Base-by-base conservation (phyloP, 1,140 invertebrate genomes). In the Bacillus rossius region DNA sequence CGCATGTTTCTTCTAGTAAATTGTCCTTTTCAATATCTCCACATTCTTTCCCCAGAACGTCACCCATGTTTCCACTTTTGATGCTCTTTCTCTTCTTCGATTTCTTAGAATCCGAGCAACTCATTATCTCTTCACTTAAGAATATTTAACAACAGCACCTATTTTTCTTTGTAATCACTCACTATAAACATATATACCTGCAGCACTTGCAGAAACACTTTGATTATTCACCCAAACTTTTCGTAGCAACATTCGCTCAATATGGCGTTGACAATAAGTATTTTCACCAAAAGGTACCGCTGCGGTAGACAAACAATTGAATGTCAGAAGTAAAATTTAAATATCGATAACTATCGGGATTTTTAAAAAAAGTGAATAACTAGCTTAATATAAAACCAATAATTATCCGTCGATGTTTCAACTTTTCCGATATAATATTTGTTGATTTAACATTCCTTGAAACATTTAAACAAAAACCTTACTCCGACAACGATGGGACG, bases 31-130 rank as follows among this genome's bases (percentile, higher is more conserved):
- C 63, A 16, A 55, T 55, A 57, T 69, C 64, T 49, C 62, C 64
- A 55, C 57, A 60, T 61, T 69, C 69, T 63, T 70, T 71, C 8
- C 69, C 64, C 8, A 72, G 63, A 65, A 69, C 67, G 63, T 74
- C 71, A 63, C 65, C 71, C 70, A 74, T 75, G 56, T 62, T 61
- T 48, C 60, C 57, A 51, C 53, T 61, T 55, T 63, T 57, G 51
- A 41, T 48, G 61, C 53, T 64, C 42, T 59, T 59, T 54, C 41
- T 40, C 61, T 65, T 61, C 49, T 63, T 60, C 37, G 55, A 52
- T 56, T 57, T 58, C 42, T 64, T 57, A 26, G 58, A 60, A 60
- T 64, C 64, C 60, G 60, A 56, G 51, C 64, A 64, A 64, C 62
- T 66, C 64, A 66, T 66, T 64, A 55, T 66, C 55, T 29, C 37